Base-by-base conservation (phyloP, 2,888 invertebrate genomes). In the Himalopsyche kuldschensis region DNA sequence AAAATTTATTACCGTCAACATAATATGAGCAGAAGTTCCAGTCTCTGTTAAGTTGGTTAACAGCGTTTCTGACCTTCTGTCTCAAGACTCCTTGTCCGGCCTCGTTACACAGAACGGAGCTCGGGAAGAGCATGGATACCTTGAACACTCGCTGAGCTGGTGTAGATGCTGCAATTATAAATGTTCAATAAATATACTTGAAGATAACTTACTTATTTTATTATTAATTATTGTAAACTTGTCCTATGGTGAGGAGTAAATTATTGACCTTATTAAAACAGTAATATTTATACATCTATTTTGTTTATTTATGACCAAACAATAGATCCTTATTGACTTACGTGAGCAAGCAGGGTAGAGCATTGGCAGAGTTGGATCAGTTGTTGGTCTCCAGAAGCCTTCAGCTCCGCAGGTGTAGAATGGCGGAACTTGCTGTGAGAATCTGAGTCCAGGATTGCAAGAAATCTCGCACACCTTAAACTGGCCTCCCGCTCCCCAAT, bases 361-460 rank as follows among this genome's bases (percentile, higher is more conserved):
- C 87, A 97, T 91, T 41, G 97, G 96, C 87, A 96, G 91, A 77
- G 93, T 93, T 10, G 97, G 96, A 88, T 97, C 95, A 48, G 91
- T 92, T 0, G 97, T 97, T 79, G 98, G 98, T 87, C 98, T 93
- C 99, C 99, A 99, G 90, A 97, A 97, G 63, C 99, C 99, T 94
- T 99, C 98, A 81, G 96, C 97, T n/a, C 98, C 98, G 89, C 99
- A 99, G 0, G 97, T 97, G 89, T 98, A 99, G 93, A 99, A 99
- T 87, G 97, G 96, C 0, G 99, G 98, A n/a, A 98, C 96, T 82
- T 95, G 94, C 88, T 97, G 96, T 0, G 98, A 97, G 92, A 99
- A 99, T 87, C 96, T 93, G 6, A 97, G 91, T n/a, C 97, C 97
- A 83, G 94, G 90, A 87, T 97, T 96, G 88, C 98, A 98, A 78